Evolutionary conservation across 1,140 invertebrate genomes (phyloP).

Genomic region (Drosophila ironensis): DNA sequence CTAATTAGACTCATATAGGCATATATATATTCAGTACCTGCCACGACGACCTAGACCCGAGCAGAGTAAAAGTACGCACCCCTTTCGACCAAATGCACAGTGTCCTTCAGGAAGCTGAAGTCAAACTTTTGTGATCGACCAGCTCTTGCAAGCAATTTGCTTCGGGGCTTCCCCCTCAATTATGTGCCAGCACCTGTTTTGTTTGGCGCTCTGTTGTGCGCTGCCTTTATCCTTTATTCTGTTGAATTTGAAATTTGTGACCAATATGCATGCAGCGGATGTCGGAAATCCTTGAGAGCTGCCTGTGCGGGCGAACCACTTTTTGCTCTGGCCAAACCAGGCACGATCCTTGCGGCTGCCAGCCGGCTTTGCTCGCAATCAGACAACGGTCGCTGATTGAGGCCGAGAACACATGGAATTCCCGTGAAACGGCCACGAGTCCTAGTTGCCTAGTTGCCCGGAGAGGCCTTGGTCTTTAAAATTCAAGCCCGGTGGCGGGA

Average conservation of each 20-base stretch:
- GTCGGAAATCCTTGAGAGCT: slow-evolving; percentile 40
- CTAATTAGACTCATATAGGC: too few species aligned
- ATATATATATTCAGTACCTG: too few species aligned
- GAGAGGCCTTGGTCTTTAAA: slow-evolving; percentile 19
- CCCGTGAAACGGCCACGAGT: slow-evolving; percentile 16
- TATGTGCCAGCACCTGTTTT: too few species aligned
- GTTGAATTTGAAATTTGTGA: slow-evolving; percentile 52
- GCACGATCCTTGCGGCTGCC: slow-evolving; percentile 57
- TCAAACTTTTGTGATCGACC: too few species aligned
- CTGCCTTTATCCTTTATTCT: slow-evolving; percentile 1
- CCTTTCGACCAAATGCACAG: too few species aligned
- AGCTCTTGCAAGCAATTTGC: too few species aligned
- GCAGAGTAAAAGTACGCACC: too few species aligned
- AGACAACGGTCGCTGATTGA: slow-evolving; percentile 38
- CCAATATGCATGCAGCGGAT: slow-evolving; percentile 28
- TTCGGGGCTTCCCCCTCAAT: too few species aligned
- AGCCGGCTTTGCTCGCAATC: slow-evolving; percentile 22
- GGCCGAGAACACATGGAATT: slow-evolving; percentile 14
- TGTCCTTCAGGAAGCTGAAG: too few species aligned
- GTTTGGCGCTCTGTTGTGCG: background rate
- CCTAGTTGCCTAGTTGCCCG: too few species aligned
- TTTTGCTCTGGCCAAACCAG: slow-evolving; percentile 56
- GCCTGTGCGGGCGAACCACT: slow-evolving; percentile 34
- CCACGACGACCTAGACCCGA: too few species aligned
- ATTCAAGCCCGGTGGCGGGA: slow-evolving; percentile 1